These are phyloP conservation scores for Nilaparvata lugens DNA, from an alignment of 1,140 invertebrate species.

Conservation along the genomic window DNA sequence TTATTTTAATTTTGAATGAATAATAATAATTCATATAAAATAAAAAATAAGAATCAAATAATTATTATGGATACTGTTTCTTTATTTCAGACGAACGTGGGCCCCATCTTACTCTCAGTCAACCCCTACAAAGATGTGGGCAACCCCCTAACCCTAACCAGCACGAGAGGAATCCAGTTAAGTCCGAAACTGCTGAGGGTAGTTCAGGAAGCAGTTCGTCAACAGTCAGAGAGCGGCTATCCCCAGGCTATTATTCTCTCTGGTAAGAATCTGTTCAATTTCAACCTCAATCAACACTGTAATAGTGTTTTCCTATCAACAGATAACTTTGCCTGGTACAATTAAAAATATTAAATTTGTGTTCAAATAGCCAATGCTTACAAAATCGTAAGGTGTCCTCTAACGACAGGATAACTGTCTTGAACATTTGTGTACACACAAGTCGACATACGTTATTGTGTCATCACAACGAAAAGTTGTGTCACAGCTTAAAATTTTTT, in stretches of 20 bases:
- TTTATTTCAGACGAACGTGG: constrained; percentile 74
- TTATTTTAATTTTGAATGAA: too few species aligned
- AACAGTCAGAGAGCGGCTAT: constrained; percentile 88
- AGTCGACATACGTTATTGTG: too few species aligned
- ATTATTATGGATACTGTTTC: too few species aligned
- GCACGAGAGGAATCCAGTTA: constrained; percentile 59
- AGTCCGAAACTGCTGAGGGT: constrained; percentile 72
- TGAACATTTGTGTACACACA: too few species aligned
- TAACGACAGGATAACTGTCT: too few species aligned
- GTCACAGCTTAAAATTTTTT: too few species aligned
- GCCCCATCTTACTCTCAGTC: constrained; percentile 78
- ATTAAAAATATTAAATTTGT: too few species aligned
- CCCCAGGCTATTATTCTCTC: constrained; percentile 89
- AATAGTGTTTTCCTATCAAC: neutral
- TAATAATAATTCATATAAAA: too few species aligned
- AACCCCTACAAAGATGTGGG: constrained; percentile 81
- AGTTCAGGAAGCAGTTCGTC: constrained; percentile 83
- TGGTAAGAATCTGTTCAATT: constrained; percentile 41
- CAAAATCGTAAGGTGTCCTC: too few species aligned
- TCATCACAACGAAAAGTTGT: too few species aligned
- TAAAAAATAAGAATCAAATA: too few species aligned
- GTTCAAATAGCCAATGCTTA: too few species aligned
- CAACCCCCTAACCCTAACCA: constrained; percentile 78
- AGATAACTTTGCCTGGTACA: neutral
- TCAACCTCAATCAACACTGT: neutral